Percentiles rank a stretch among this genome's conserved stretches.
Conservation (phyloP, 1,140 invertebrate genomes). For the Copidosoma floridanum region DNA sequence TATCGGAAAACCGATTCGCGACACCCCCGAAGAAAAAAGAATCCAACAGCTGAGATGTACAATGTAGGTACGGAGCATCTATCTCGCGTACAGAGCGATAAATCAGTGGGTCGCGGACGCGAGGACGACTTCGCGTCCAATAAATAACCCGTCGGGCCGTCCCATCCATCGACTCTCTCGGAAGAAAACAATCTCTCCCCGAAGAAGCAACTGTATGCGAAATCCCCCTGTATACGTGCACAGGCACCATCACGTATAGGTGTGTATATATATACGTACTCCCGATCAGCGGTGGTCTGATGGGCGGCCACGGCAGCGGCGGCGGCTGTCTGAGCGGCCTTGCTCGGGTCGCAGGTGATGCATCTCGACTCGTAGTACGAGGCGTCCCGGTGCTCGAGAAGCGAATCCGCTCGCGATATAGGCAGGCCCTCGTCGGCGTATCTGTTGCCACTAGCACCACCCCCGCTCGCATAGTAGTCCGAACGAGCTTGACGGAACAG, state of each 20-base stretch:
- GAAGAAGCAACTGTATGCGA: not conserved
- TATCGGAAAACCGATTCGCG: no score
- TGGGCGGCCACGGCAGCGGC: not conserved
- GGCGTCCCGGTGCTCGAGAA: constrained; percentile 41
- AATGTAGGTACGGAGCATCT: no score
- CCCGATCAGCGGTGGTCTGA: constrained; percentile 30
- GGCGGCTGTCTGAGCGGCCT: constrained; percentile 32
- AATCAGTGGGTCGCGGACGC: no score
- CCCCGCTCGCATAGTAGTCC: constrained; percentile 36
- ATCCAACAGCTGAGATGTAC: no score
- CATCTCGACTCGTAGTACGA: constrained; percentile 49
- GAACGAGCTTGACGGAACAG: constrained; percentile 47
- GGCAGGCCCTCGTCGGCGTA: constrained; percentile 39
- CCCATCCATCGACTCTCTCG: no score
- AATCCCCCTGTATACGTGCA: not conserved
- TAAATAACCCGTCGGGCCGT: no score
- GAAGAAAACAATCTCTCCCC: no score
- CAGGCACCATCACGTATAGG: constrained; percentile 9
- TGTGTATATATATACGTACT: constrained; percentile 35
- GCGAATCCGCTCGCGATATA: constrained; percentile 32
- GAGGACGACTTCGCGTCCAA: no score
- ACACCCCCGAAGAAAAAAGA: no score
- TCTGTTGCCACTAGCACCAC: constrained; percentile 24
- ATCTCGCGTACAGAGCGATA: no score
- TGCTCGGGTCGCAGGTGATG: constrained; percentile 47